These are phyloP conservation scores for Caerostris extrusa DNA, from an alignment of 1,140 invertebrate genomes.

Conservation along the genomic window DNA sequence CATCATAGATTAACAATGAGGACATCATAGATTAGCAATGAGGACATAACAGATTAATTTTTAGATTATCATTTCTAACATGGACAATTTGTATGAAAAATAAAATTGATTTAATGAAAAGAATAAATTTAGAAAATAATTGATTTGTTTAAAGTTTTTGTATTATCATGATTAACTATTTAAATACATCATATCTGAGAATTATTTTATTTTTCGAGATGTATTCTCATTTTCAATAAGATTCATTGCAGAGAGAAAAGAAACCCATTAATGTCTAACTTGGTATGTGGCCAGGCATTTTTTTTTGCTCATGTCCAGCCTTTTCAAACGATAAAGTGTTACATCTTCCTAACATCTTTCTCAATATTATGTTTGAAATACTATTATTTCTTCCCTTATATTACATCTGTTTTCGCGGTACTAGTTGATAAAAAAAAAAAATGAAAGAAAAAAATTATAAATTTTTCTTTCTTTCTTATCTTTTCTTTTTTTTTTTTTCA, in stretches of 20 bases:
- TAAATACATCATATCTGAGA: too few relatives aligned
- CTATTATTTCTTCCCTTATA: conserved; percentile 50
- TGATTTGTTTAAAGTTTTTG: too few relatives aligned
- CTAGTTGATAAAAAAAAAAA: not conserved
- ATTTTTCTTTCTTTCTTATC: not conserved
- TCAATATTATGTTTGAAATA: conserved; percentile 54
- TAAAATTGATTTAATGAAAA: too few relatives aligned
- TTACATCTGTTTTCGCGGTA: conserved; percentile 52
- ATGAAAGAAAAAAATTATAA: not conserved
- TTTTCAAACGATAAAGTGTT: conserved; percentile 59
- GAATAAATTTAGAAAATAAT: too few relatives aligned
- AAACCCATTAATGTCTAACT: conserved; percentile 5
- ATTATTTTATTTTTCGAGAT: too few relatives aligned
- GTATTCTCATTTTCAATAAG: too few relatives aligned
- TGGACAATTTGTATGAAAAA: too few relatives aligned
- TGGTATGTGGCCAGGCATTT: conserved; percentile 31
- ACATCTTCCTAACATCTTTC: not conserved
- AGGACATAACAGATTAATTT: too few relatives aligned
- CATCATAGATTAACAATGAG: too few relatives aligned
- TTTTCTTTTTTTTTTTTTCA: not conserved
- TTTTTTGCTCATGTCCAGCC: not conserved
- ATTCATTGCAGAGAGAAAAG: not conserved
- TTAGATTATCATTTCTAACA: too few relatives aligned
- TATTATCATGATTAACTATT: too few relatives aligned
- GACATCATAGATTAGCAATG: too few relatives aligned